Evolutionary conservation across 2,113 vertebrate genomes (phyloP).

Genomic region (Microtus richardsoni): DNA sequence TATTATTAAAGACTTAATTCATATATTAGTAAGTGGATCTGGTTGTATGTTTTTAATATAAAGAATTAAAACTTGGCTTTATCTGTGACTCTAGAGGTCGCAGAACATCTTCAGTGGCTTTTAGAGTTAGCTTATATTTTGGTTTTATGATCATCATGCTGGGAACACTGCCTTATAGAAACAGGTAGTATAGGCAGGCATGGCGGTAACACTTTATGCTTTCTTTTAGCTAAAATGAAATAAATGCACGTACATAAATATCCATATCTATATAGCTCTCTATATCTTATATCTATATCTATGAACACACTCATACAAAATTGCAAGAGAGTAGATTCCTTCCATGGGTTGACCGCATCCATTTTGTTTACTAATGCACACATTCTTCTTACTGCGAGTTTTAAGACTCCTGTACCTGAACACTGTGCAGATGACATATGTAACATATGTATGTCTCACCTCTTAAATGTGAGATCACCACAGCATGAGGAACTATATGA

Average conservation of each 20-base stretch:
- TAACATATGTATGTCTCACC: background rate
- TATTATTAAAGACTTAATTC: background rate
- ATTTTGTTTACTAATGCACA: background rate
- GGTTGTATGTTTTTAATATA: background rate
- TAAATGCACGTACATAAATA: background rate
- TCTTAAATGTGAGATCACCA: background rate
- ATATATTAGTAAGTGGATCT: background rate
- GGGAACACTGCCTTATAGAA: background rate
- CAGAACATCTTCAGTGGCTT: background rate
- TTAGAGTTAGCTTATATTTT: background rate
- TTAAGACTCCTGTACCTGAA: background rate
- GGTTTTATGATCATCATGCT: background rate
- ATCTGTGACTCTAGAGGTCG: background rate
- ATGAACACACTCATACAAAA: background rate
- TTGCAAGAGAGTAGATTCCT: background rate
- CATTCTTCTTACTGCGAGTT: background rate
- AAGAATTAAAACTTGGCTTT: background rate
- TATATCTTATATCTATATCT: background rate
- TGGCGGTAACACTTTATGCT: background rate
- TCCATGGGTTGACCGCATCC: background rate
- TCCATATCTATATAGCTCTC: too few species aligned
- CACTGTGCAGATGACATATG: background rate
- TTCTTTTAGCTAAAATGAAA: constrained; percentile 2
- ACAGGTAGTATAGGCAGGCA: background rate
- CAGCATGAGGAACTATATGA: background rate